Base-by-base conservation (phyloP, 2,888 invertebrate species). In the Leucophenga montana region DNA sequence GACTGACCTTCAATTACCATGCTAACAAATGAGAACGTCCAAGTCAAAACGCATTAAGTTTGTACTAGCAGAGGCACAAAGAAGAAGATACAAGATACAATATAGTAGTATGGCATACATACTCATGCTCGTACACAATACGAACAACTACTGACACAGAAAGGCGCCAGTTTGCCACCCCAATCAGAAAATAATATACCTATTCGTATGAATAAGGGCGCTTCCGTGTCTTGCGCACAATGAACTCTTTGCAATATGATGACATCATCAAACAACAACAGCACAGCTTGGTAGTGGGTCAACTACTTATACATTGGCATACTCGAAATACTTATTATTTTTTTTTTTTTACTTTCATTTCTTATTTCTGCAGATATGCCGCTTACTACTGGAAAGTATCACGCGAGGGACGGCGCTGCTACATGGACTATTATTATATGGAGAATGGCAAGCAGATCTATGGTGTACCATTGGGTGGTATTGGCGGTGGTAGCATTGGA, bases 391-490 rank as follows among this genome's bases (percentile, higher is more conserved):
- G 93, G 80, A 91, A 91, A 77, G 90, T 91, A 73, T 90, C 89
- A 83, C 90, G 92, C 76, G 91, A 91, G 83, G 92, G 93, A 75
- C 92, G 92, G 80, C 90, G 91, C 56, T 93, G 94, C 14, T 91
- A 95, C 68, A 96, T 97, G 93, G 95, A 97, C 88, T 95, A 93
- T 86, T 85, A 95, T 62, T 90, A 92, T 77, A 90, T 92, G 87
- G 89, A 93, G 79, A 91, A 91, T 77, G 94, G 94, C 66, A 93
- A 94, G 88, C 94, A 94, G 86, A 96, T 96, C 87, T 97, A 96
- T 90, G 96, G 96, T 93, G 95, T 94, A 33, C 95, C 95, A 1
- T 90, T 95, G 76, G 96, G 96, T 69, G 95, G 95, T 59, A 93
- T 96, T 73, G 96, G 96, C 2, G 91, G 92, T 75, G 89, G 89